Evolutionary conservation across 2,797 vertebrate genomes (phyloP).

Genomic region (Neosilurus mollespiculum): DNA sequence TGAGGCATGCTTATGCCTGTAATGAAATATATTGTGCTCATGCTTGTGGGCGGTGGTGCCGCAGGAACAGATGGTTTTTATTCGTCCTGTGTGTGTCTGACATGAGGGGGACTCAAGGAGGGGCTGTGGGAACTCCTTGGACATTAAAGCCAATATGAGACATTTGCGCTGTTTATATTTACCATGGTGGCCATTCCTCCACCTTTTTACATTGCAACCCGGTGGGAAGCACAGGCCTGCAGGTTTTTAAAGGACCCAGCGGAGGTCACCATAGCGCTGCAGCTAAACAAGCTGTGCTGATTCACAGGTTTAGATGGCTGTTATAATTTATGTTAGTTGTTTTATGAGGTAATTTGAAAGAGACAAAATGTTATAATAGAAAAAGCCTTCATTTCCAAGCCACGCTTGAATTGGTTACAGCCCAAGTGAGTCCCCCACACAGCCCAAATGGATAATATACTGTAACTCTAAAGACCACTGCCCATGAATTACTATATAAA

Average conservation of each 20-base stretch:
- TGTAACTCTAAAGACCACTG: not conserved
- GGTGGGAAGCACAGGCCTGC: slow-evolving; percentile 18
- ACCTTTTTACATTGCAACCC: slow-evolving; percentile 32
- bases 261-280: slow-evolving; percentile 16
- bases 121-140: slow-evolving; percentile 57
- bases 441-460: not conserved
- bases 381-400: slow-evolving; percentile 1
- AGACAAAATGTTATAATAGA: not conserved
- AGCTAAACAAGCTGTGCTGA: not conserved
- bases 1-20: slow-evolving; percentile 59
- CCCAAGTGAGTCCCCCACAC: not conserved
- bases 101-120: slow-evolving; percentile 77
- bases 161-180: slow-evolving; percentile 46
- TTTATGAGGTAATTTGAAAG: slow-evolving; percentile 10
- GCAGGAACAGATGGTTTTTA: slow-evolving; percentile 85
- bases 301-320: not conserved
- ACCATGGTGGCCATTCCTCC: slow-evolving; percentile 28
- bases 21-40: slow-evolving; percentile 78
- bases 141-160: slow-evolving; percentile 39
- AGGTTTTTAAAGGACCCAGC: slow-evolving; percentile 7
- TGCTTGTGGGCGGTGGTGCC: slow-evolving; percentile 65
- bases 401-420: not conserved
- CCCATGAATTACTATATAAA: not conserved
- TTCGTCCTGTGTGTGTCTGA: slow-evolving; percentile 84
- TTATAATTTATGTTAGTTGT: slow-evolving; percentile 16